Evolutionary conservation across 1,140 invertebrate genomes (phyloP).

Genomic region (Leptinotarsa undecemlineata): DNA sequence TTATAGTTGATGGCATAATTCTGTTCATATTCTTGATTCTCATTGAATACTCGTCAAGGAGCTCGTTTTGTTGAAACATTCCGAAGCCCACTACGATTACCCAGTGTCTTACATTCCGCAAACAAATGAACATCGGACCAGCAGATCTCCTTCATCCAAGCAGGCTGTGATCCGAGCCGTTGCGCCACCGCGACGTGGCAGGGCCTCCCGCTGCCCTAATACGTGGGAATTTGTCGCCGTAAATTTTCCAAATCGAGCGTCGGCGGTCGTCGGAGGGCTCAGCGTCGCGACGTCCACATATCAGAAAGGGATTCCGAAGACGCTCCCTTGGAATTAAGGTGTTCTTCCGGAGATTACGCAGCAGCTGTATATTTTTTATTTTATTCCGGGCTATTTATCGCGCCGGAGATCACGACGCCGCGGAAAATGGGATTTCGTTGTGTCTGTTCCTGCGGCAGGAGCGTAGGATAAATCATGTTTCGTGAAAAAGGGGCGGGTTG

Average conservation of each 20-base stretch:
- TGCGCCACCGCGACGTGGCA: constrained; percentile 29
- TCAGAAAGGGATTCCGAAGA: constrained; percentile 42
- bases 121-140: no score
- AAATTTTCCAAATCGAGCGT: constrained; percentile 43
- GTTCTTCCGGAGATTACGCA: constrained; percentile 47
- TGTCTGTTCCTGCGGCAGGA: neutral
- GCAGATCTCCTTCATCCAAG: neutral
- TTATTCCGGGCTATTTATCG: constrained; percentile 35
- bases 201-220: constrained; percentile 42
- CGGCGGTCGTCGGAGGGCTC: constrained; percentile 23
- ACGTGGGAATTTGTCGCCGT: constrained; percentile 46
- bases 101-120: no score
- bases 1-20: no score
- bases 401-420: neutral
- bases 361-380: constrained; percentile 47
- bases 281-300: constrained; percentile 40
- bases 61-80: no score
- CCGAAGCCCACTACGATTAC: no score
- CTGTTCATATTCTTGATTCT: no score
- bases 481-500: neutral
- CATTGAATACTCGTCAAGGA: no score
- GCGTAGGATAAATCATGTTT: neutral
- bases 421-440: neutral
- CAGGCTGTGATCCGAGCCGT: constrained; percentile 10
- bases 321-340: constrained; percentile 44